Conservation (phyloP, 2,797 vertebrate species). For the Channallabes apus region DNA sequence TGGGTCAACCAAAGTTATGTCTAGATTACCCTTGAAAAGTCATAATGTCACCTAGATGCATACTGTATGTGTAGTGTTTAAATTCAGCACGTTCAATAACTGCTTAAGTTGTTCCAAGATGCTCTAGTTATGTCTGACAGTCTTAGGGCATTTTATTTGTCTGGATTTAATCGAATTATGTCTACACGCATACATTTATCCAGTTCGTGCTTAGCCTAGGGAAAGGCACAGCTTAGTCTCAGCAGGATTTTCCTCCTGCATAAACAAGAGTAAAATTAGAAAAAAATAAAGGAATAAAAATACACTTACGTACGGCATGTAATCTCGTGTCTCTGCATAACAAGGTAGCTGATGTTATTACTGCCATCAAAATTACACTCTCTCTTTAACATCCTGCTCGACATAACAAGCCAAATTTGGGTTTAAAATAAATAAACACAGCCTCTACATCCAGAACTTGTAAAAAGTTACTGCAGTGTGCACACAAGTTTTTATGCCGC, state of each 20-base stretch:
- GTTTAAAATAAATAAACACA: not conserved
- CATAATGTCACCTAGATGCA: not conserved
- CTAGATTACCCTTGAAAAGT: not conserved
- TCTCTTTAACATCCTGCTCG: slow-evolving; percentile 10
- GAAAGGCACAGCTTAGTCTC: not conserved
- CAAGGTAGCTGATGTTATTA: not conserved
- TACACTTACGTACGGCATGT: not conserved
- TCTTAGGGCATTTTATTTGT: slow-evolving; percentile 9
- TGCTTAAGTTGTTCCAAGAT: no score
- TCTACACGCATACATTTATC: not conserved
- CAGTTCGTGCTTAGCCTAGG: not conserved
- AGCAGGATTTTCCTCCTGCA: not conserved
- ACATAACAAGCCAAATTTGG: slow-evolving; percentile 23
- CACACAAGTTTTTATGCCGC: slow-evolving; percentile 27
- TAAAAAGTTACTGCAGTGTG: slow-evolving; percentile 34
- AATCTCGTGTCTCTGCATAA: slow-evolving; percentile 3
- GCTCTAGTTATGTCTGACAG: not conserved
- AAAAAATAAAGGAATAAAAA: slow-evolving; percentile 6
- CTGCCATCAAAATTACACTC: slow-evolving; percentile 30
- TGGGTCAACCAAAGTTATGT: not conserved
- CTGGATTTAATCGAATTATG: slow-evolving; percentile 22
- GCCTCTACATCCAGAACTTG: slow-evolving; percentile 17
- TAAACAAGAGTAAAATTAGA: slow-evolving; percentile 18
- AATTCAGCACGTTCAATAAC: not conserved
- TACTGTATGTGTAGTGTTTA: not conserved